A percentile compares a stretch with the other conserved stretches of the same genome.
phyloP scores from a whole-genome alignment of 2,113 vertebrate genomes.

The Crotalus horridus region DNA sequence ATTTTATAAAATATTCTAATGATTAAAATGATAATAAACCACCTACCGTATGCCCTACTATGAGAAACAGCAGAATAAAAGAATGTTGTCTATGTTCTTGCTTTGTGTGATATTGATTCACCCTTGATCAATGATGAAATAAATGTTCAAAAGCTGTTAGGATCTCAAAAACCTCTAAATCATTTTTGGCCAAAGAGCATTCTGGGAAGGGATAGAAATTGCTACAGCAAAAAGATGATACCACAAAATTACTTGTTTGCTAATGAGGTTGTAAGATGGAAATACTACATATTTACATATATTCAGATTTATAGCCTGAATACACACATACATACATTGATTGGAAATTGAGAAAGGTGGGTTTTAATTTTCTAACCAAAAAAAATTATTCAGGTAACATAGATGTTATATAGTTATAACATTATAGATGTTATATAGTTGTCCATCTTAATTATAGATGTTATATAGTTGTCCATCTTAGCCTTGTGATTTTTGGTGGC shows the following conservation, averaged over 20 bases:
- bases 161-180: background rate
- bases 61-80: background rate
- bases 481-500: background rate
- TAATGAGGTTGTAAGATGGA: background rate
- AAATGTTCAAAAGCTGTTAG: background rate
- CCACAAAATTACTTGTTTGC: background rate
- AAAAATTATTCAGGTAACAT: background rate
- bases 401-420: too few species aligned
- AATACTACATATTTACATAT: background rate
- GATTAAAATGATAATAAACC: background rate
- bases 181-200: background rate
- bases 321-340: background rate
- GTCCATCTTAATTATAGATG: background rate
- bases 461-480: background rate
- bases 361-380: background rate
- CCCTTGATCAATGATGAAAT: background rate
- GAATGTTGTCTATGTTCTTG: background rate
- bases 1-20: background rate
- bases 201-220: background rate
- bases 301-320: background rate
- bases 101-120: background rate
- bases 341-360: background rate
- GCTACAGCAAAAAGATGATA: background rate
- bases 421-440: too few species aligned
- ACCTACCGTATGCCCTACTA: background rate